Conservation (phyloP, 2,797 vertebrate species). For the Siniperca obscura region DNA sequence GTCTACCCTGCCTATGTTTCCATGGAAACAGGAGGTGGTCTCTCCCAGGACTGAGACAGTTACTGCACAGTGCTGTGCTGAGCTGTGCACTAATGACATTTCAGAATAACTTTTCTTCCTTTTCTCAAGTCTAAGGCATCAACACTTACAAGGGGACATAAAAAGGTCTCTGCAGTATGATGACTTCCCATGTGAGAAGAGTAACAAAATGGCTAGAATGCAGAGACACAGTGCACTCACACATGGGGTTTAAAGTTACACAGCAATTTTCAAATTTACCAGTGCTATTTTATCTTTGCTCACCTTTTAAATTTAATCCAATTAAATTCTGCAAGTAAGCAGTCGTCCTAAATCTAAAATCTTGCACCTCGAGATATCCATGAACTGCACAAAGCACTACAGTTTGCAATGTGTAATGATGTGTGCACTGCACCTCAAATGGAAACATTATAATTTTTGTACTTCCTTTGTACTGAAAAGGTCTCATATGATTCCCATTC, state of each 20-base stretch:
- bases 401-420: slow-evolving; percentile 58
- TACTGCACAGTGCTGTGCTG: slow-evolving; percentile 76
- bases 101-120: slow-evolving; percentile 76
- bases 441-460: slow-evolving; percentile 29
- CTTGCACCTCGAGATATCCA: slow-evolving; percentile 24
- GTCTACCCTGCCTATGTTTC: slow-evolving; percentile 83
- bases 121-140: slow-evolving; percentile 65
- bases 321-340: slow-evolving; percentile 31
- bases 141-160: slow-evolving; percentile 53
- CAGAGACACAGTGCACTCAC: background rate
- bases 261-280: slow-evolving; percentile 17
- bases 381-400: slow-evolving; percentile 42
- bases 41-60: slow-evolving; percentile 80
- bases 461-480: slow-evolving; percentile 40
- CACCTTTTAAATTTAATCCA: slow-evolving; percentile 21
- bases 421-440: slow-evolving; percentile 52
- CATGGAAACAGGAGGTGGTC: slow-evolving; percentile 87
- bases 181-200: slow-evolving; percentile 37
- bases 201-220: slow-evolving; percentile 20
- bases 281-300: slow-evolving; percentile 11
- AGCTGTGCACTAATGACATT: slow-evolving; percentile 82
- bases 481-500: slow-evolving; percentile 41
- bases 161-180: slow-evolving; percentile 38
- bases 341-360: slow-evolving; percentile 15
- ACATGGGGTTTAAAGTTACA: background rate